Conservation (phyloP, 2,113 vertebrate genomes). For the Malurus cyaneus region DNA sequence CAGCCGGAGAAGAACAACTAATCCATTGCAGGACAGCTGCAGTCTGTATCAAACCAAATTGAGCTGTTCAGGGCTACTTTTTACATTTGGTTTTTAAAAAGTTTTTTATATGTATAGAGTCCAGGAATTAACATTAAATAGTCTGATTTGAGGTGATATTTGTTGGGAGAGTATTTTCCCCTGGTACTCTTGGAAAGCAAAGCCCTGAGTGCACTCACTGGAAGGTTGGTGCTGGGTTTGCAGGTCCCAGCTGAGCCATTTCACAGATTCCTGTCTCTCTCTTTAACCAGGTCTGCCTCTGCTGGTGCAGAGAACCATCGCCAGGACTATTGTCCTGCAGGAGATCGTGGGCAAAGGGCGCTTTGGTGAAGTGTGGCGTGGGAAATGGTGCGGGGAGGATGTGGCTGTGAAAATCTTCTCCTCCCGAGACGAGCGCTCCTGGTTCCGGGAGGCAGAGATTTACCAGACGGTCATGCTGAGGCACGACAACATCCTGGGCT, state of each 20-base stretch:
- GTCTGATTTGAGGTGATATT: background rate
- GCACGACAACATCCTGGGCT: constrained; percentile 96
- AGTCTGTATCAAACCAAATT: background rate
- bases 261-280: background rate
- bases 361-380: constrained; percentile 94
- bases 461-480: constrained; percentile 97
- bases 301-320: constrained; percentile 94
- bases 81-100: background rate
- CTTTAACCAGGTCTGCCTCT: constrained; percentile 84
- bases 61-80: background rate
- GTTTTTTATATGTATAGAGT: background rate
- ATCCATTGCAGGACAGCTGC: background rate
- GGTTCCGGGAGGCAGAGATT: constrained; percentile 97
- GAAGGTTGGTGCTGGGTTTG: background rate
- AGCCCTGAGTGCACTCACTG: background rate
- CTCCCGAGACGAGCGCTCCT: constrained; percentile 93
- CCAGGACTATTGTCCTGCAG: constrained; percentile 94
- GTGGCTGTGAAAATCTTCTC: constrained; percentile 99
- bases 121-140: background rate
- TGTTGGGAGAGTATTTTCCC: background rate
- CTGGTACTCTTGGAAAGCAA: background rate
- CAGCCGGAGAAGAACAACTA: background rate
- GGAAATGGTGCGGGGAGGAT: constrained; percentile 95
- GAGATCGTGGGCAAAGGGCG: constrained; percentile 93
- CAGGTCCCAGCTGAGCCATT: fast-evolving